phyloP scores from a whole-genome alignment of 2,888 invertebrate genomes.

The Pseudococcus jackbeardsleyi region DNA sequence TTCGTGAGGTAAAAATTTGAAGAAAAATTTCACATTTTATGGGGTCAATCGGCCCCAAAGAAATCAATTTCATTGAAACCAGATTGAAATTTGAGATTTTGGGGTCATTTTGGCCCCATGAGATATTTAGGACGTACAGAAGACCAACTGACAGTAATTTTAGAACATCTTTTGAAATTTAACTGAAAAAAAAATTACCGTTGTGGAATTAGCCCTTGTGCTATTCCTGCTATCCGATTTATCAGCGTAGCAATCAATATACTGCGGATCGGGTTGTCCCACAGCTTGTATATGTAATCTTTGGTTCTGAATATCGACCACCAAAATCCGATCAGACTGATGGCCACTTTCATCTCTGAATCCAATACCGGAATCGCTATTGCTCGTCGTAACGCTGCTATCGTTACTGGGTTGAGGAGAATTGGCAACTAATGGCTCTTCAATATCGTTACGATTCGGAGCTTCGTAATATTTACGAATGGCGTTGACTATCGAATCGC shows the following conservation, averaged over 20 bases:
- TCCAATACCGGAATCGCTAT: constrained; percentile 95
- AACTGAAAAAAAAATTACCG: neutral
- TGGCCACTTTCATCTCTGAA: constrained; percentile 90
- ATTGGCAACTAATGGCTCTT: constrained; percentile 74
- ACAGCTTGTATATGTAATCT: constrained; percentile 68
- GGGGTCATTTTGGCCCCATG: too few species aligned
- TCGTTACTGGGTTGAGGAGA: constrained; percentile 90
- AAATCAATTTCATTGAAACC: too few species aligned
- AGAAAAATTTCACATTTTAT: too few species aligned
- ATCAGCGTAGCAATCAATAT: constrained; percentile 61
- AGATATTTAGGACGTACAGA: too few species aligned
- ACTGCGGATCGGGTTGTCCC: constrained; percentile 60
- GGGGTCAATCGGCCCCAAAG: too few species aligned
- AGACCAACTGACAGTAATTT: too few species aligned
- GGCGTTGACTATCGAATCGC: constrained; percentile 76
- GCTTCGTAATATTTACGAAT: constrained; percentile 73
- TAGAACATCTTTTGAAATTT: too few species aligned
- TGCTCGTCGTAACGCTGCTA: constrained; percentile 86
- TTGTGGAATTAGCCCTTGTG: constrained; percentile 39
- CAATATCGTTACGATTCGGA: constrained; percentile 69
- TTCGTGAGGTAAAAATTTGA: too few species aligned
- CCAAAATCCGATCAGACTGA: constrained; percentile 83
- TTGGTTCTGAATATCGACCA: constrained; percentile 77
- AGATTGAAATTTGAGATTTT: too few species aligned
- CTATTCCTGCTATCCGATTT: constrained; percentile 57